Base-by-base conservation (phyloP, 2,888 invertebrate genomes). In the Dicyrtoma fusca region DNA sequence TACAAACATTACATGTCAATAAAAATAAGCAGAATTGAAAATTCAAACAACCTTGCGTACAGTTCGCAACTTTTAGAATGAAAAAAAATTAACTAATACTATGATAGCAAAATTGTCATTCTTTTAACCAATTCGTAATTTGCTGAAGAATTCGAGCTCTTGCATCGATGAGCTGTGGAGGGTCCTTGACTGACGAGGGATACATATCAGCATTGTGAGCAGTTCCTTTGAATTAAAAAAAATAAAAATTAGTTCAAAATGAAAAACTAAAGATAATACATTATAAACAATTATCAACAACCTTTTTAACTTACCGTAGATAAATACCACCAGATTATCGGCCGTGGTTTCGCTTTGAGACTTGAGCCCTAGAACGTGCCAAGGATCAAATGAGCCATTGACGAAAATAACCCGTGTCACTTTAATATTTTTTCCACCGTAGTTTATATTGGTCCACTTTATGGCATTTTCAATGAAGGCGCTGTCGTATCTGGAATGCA, bases 171-270 rank as follows among this genome's bases (percentile, higher is more conserved):
- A 95, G 84, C 70, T 89, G 87, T 0, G 88, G 88, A 4, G 87
- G 84, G 84, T 96, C 95, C 0, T 73, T 77, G 3, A 49, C 61
- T 57, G 74, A 73, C 25, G 77, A 65, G 0, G 80, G 80, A 57
- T 80, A 95, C 93, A 95, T 93, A 82, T 95, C 91, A 0, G 95
- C 95, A 84, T 95, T 96, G 83, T 96, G 95, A 6, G 95, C 95
- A n/a, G 95, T 94, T 51, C 94, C 94, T 92, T 53, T 25, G 45
- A 65, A 69, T 63, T 34, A 17, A 53, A 59, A 51, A 8, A 44
- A 63, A 44, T 45, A 53, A 70, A 62, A 26, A 61, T 3, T 17
- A 13, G 55, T 72, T 65, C 57, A 47, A 51, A 19, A 53, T 51
- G n/a, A 19, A 42, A 69, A 69, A 11, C 19, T 55, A 5, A 23